Base-by-base conservation (phyloP, 2,888 invertebrate genomes). In the Apeira syringaria region DNA sequence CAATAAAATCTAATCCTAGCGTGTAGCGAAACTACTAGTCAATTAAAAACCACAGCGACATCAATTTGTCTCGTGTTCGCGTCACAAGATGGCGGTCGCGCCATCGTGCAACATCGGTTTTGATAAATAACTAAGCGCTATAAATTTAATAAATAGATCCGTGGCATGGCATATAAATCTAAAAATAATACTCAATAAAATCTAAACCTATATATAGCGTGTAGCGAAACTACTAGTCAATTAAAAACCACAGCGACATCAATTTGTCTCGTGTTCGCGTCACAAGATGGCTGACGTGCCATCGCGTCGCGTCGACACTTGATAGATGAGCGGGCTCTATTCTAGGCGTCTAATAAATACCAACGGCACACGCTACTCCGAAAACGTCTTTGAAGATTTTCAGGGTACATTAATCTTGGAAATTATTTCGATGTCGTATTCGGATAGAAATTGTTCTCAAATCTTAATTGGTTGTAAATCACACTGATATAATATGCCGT, bases 111-210 rank as follows among this genome's bases (percentile, higher is more conserved):
- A 29, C 44, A 46, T 49, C 38, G 17, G 15, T 58, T 75, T 58
- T 75, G 77, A 77, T 70, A 68, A 70, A 77, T 70, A 72, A 72
- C 51, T 44, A 25, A 11, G 34, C 53, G 39, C 20, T 30, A 33
- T 3, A n/a, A n/a, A n/a, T n/a, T n/a, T n/a, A 15, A 15, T 2
- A 15, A 15, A 15, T 15, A 15, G 15, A 15, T 15, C n/a, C n/a
- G n/a, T n/a, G n/a, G n/a, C n/a, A n/a, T 15, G 2, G 15, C 4
- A 15, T 15, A 3, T 15, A 15, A 3, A 15, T 15, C 15, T 15
- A 15, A 4, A 15, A 15, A 15, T 15, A 15, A 15, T 15, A 4
- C 4, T 15, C 4, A 15, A 15, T 15, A 15, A 15, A 15, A 15
- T 15, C 15, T 15, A 15, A 15, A 15, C 15, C 15, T 3, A n/a